A percentile compares a stretch with the other conserved stretches of the same genome.
phyloP scores from a whole-genome alignment of 2,888 invertebrate genomes.

The Lasioglossum calceatum region DNA sequence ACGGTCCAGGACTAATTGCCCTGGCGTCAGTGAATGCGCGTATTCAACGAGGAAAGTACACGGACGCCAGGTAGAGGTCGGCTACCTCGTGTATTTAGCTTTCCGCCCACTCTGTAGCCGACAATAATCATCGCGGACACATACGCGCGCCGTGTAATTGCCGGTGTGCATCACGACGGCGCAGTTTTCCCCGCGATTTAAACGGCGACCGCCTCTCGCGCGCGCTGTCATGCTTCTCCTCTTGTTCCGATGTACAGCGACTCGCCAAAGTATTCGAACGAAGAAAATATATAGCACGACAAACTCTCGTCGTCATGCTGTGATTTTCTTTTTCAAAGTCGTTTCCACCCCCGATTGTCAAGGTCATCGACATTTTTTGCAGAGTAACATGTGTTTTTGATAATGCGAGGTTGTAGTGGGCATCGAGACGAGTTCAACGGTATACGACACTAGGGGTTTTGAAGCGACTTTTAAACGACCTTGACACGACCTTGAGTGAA shows the following conservation, averaged over 20 bases:
- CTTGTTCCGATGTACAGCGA: not conserved
- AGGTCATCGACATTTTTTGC: too few relatives aligned
- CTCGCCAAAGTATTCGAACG: not conserved
- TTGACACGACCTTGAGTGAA: too few relatives aligned
- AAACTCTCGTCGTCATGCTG: too few relatives aligned
- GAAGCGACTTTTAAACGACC: too few relatives aligned
- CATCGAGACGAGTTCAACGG: too few relatives aligned
- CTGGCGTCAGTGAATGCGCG: slow-evolving; percentile 34
- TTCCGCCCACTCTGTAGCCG: slow-evolving; percentile 23
- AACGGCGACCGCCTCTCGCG: not conserved
- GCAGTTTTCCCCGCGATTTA: slow-evolving; percentile 30
- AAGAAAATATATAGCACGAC: not conserved
- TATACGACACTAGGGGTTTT: too few relatives aligned
- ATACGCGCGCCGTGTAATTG: slow-evolving; percentile 24
- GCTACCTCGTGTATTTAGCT: slow-evolving; percentile 40
- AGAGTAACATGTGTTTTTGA: too few relatives aligned
- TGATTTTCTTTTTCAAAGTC: too few relatives aligned
- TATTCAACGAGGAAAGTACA: slow-evolving; percentile 54
- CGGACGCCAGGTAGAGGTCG: slow-evolving; percentile 19
- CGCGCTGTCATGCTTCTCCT: not conserved
- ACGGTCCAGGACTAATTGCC: slow-evolving; percentile 55
- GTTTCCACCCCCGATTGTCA: too few relatives aligned
- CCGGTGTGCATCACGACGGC: slow-evolving; percentile 6
- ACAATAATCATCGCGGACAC: slow-evolving; percentile 44
- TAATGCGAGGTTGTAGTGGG: too few relatives aligned